A percentile compares a stretch with the other conserved stretches of the same genome.
These are phyloP conservation scores for Pterobdella sp. DNA, from an alignment of 2,888 invertebrate genomes.

Conservation along the genomic window DNA sequence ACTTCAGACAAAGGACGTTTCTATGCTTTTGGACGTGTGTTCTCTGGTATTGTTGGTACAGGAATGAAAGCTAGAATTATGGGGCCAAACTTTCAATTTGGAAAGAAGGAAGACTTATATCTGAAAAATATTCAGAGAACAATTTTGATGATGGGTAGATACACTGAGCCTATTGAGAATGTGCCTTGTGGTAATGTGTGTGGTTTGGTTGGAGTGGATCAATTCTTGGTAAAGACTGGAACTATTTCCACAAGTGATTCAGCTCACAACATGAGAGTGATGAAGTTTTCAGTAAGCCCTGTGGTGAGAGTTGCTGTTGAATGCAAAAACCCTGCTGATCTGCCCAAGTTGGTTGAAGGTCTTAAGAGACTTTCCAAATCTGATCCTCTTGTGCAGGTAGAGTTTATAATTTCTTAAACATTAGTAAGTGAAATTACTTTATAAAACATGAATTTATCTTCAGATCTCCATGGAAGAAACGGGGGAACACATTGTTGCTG, in stretches of 20 bases:
- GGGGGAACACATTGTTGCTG: conserved; percentile 98
- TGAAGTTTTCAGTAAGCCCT: conserved; percentile 99
- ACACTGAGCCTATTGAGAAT: conserved; percentile 97
- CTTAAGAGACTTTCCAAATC: conserved; percentile 98
- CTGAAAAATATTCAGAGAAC: conserved; percentile 99
- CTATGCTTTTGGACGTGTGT: conserved; percentile 99
- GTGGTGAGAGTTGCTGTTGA: conserved; percentile 99
- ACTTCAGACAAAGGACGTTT: conserved; percentile 99
- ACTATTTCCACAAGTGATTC: conserved; percentile 98
- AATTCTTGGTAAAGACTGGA: conserved; percentile 97
- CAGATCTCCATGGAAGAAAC: conserved; percentile 89
- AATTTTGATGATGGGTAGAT: conserved; percentile 99
- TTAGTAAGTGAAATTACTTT: too few species aligned
- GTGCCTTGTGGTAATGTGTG: conserved; percentile 99
- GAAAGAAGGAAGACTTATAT: conserved; percentile 97
- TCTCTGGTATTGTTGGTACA: conserved; percentile 76
- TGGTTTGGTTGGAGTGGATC: conserved; percentile 98
- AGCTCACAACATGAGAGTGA: conserved; percentile 94
- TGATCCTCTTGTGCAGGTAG: conserved; percentile 87
- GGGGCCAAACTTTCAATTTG: conserved; percentile 95
- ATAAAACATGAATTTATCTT: background rate
- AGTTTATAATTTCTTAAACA: background rate
- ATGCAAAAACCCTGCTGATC: conserved; percentile 95
- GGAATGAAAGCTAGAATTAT: conserved; percentile 77
- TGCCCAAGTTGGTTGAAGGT: conserved; percentile 96